A percentile compares a stretch with the other conserved stretches of the same genome.
These are phyloP conservation scores for Pantherophis alleghaniensis DNA, from an alignment of 2,797 vertebrate species.

Conservation along the genomic window DNA sequence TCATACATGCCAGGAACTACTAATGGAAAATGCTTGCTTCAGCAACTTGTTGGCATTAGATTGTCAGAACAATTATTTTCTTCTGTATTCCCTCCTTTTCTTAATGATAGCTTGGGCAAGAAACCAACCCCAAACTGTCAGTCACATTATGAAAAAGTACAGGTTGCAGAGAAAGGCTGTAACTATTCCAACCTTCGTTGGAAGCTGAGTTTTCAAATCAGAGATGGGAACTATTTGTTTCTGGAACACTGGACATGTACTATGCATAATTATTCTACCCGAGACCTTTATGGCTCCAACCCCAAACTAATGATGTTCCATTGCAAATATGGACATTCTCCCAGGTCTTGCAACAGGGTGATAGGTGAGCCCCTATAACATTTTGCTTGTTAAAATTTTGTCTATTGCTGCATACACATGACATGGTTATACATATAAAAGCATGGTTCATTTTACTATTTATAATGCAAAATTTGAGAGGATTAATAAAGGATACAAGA, in stretches of 20 bases:
- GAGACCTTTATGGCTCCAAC: background rate
- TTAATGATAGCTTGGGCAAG: background rate
- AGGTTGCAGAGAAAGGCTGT: background rate
- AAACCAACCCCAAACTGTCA: background rate
- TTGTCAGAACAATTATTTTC: background rate
- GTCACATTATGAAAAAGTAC: background rate
- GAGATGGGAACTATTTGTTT: background rate
- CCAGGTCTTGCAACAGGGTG: background rate
- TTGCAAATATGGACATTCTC: background rate
- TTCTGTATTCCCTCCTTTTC: background rate
- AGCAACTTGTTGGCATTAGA: background rate
- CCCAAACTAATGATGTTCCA: background rate
- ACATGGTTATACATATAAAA: background rate
- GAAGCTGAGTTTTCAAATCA: background rate
- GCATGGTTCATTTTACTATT: background rate
- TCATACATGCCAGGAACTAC: background rate
- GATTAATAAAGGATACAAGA: background rate
- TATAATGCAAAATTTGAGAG: background rate
- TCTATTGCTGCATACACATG: background rate
- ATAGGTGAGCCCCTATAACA: background rate
- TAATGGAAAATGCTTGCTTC: background rate
- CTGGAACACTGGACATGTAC: background rate
- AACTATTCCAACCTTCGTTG: background rate
- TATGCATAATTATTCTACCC: background rate
- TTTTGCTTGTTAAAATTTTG: background rate